Percentiles rank a stretch among this genome's conserved stretches.
Conservation (phyloP, 2,797 vertebrate species). For the Discoglossus pictus region DNA sequence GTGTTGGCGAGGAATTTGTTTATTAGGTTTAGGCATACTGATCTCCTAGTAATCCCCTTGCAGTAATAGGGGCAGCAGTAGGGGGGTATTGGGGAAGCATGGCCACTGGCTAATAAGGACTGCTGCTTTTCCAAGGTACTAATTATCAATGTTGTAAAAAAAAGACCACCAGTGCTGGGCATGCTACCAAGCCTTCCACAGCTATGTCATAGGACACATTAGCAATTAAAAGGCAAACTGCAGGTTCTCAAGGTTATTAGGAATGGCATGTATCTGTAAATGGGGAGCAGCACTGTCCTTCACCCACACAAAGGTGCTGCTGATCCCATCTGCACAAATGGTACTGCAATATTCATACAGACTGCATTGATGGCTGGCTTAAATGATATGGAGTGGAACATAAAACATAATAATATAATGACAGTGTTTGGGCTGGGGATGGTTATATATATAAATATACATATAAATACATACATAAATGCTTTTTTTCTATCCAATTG, state of each 20-base stretch:
- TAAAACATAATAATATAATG: too few relatives aligned
- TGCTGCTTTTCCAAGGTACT: slow-evolving; percentile 69
- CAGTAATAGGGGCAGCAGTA: slow-evolving; percentile 71
- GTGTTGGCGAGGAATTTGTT: slow-evolving; percentile 77
- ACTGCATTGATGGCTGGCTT: too few relatives aligned
- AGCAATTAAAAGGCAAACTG: slow-evolving; percentile 20
- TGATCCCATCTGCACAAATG: too few relatives aligned
- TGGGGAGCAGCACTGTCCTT: background rate
- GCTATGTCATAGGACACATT: slow-evolving; percentile 22
- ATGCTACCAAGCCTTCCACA: slow-evolving; percentile 15
- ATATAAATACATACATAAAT: background rate
- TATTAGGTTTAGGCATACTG: slow-evolving; percentile 78
- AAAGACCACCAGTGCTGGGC: slow-evolving; percentile 79
- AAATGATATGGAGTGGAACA: too few relatives aligned
- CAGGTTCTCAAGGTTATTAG: slow-evolving; percentile 41
- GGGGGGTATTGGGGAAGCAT: slow-evolving; percentile 61
- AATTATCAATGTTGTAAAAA: slow-evolving; percentile 76
- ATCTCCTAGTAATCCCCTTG: slow-evolving; percentile 84
- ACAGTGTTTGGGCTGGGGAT: too few relatives aligned
- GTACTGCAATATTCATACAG: too few relatives aligned
- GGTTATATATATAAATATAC: slow-evolving; percentile 2
- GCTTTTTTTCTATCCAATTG: background rate
- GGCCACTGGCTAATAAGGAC: slow-evolving; percentile 76
- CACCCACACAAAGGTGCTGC: background rate
- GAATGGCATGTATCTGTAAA: slow-evolving; percentile 18